Evolutionary conservation across 2,888 invertebrate species (phyloP).

Genomic region (Calliphora vomitoria): DNA sequence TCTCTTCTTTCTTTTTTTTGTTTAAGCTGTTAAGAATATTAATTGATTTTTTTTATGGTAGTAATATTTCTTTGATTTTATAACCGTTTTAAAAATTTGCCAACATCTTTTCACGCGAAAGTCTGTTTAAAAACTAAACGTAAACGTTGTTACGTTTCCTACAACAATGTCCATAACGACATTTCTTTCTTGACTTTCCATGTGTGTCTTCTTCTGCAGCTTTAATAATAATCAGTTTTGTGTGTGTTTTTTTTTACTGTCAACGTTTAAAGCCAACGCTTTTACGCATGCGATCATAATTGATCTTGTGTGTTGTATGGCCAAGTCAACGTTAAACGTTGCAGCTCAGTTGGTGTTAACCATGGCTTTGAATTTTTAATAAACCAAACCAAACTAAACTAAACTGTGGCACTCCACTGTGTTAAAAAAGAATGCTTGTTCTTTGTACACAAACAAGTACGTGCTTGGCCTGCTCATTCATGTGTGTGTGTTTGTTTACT

Average conservation of each 20-base stretch:
- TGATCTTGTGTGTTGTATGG: conserved; percentile 51
- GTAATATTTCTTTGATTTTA: conserved; percentile 35
- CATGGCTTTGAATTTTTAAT: conserved; percentile 64
- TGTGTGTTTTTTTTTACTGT: conserved; percentile 17
- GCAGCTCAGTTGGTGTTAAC: conserved; percentile 76
- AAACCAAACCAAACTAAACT: neutral
- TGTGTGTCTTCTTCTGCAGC: conserved; percentile 22
- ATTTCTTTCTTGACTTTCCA: conserved; percentile 11
- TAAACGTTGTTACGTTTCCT: conserved; percentile 51
- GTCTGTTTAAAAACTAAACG: conserved; percentile 74
- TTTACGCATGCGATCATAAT: conserved; percentile 53
- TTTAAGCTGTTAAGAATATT: conserved; percentile 22
- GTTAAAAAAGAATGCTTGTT: neutral
- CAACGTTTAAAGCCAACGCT: conserved; percentile 28
- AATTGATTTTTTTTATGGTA: conserved; percentile 18
- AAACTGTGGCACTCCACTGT: too few species aligned
- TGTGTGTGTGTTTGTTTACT: conserved; percentile 8
- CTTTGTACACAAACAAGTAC: conserved; percentile 27
- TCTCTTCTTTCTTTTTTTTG: conserved; percentile 21
- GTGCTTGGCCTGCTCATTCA: conserved; percentile 36
- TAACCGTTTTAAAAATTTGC: conserved; percentile 35
- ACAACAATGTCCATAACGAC: conserved; percentile 53
- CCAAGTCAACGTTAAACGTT: conserved; percentile 61
- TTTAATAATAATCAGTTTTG: conserved; percentile 50
- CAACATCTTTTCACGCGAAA: conserved; percentile 74